These are phyloP conservation scores for Paraescarpia echinospica DNA, from an alignment of 1,140 invertebrate species.

Conservation along the genomic window DNA sequence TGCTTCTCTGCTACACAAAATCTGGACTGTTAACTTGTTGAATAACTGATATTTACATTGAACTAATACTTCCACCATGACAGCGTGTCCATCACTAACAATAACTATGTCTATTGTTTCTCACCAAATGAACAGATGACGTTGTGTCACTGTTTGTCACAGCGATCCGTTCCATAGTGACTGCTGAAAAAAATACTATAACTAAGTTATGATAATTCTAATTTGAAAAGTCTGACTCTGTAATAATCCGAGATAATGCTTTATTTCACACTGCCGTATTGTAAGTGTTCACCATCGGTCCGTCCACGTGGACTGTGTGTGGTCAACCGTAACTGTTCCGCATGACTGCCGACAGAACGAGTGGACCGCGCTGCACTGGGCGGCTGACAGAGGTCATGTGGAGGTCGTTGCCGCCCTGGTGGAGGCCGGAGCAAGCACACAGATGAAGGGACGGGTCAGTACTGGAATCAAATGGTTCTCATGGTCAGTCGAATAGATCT, in stretches of 20 bases:
- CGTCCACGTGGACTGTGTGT: not conserved
- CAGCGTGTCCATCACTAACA: too few species aligned
- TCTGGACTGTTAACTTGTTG: not conserved
- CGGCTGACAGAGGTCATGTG: slow-evolving; percentile 50
- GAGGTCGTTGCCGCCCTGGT: slow-evolving; percentile 51
- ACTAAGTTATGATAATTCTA: too few species aligned
- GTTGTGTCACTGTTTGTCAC: too few species aligned
- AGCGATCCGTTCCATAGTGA: too few species aligned
- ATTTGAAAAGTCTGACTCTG: too few species aligned
- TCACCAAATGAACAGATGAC: too few species aligned
- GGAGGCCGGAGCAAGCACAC: slow-evolving; percentile 46
- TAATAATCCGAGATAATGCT: not conserved
- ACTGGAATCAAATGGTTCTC: not conserved
- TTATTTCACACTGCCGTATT: not conserved
- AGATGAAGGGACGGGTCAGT: slow-evolving; percentile 41
- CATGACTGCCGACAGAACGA: slow-evolving; percentile 42
- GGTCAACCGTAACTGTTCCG: not conserved
- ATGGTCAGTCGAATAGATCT: too few species aligned
- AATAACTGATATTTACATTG: too few species aligned
- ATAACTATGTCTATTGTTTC: too few species aligned
- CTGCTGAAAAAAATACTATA: too few species aligned
- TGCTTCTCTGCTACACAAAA: not conserved
- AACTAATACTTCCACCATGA: too few species aligned
- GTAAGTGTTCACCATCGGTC: not conserved
- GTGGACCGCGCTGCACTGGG: slow-evolving; percentile 59